A percentile compares a stretch with the other conserved stretches of the same genome.
phyloP scores from a whole-genome alignment of 2,888 invertebrate species.

The Sminthurinus aureus region DNA sequence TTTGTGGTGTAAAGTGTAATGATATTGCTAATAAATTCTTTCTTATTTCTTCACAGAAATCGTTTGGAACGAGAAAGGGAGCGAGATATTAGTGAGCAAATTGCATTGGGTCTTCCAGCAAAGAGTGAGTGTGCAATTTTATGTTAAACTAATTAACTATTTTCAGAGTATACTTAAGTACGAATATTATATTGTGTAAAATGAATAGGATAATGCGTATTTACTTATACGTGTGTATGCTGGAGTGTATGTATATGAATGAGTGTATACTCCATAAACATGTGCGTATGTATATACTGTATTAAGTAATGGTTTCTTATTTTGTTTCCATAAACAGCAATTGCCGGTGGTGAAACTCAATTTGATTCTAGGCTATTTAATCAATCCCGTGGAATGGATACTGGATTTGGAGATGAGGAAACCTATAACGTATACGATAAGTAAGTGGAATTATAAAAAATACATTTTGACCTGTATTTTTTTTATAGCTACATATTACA shows the following conservation, averaged over 20 bases:
- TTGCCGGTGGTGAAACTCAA: constrained; percentile 77
- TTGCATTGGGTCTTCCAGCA: constrained; percentile 94
- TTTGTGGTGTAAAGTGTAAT: background rate
- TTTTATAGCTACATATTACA: no score
- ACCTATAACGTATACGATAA: constrained; percentile 98
- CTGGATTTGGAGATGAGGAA: constrained; percentile 96
- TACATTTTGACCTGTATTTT: background rate
- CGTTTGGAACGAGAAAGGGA: constrained; percentile 90
- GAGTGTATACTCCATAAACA: no score
- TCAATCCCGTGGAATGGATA: constrained; percentile 90
- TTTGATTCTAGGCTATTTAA: constrained; percentile 98
- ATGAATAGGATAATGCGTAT: no score
- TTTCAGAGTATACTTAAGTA: no score
- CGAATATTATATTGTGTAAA: no score
- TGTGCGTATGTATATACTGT: no score
- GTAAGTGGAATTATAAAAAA: constrained; percentile 54
- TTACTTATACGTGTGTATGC: no score
- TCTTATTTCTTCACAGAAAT: constrained; percentile 66
- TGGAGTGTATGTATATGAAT: no score
- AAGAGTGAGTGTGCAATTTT: no score
- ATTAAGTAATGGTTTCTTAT: no score
- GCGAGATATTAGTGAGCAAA: constrained; percentile 97
- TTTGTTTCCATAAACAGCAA: no score
- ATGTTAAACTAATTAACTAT: no score
- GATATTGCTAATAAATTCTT: background rate